A percentile compares a stretch with the other conserved stretches of the same genome.
phyloP scores from a whole-genome alignment of 2,113 vertebrate genomes.

The Tyto alba region DNA sequence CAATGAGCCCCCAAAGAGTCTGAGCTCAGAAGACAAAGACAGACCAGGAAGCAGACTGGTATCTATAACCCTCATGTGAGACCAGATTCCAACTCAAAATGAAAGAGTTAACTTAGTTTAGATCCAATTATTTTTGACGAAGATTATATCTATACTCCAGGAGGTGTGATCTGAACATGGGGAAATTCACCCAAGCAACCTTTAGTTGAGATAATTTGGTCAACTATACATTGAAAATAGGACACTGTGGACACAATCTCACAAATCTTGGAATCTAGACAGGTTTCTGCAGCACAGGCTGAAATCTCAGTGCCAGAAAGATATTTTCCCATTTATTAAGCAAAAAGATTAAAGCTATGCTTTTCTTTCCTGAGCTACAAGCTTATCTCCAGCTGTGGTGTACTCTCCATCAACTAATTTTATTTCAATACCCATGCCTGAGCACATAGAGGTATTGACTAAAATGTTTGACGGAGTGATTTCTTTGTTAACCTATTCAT shows the following conservation, averaged over 20 bases:
- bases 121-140: neutral
- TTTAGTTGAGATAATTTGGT: neutral
- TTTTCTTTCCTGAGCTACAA: neutral
- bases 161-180: neutral
- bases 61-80: neutral
- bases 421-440: neutral
- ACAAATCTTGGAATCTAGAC: neutral
- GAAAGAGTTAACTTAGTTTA: neutral
- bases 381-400: neutral
- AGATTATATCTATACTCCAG: neutral
- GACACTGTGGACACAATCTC: accelerated
- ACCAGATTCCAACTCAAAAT: neutral
- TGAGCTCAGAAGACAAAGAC: neutral
- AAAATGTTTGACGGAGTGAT: neutral
- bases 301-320: neutral
- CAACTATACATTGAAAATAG: neutral
- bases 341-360: neutral
- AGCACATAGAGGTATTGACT: neutral
- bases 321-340: neutral
- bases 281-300: neutral
- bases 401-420: neutral
- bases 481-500: neutral
- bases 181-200: neutral
- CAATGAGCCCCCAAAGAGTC: neutral
- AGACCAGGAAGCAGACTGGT: neutral